A percentile compares a stretch with the other conserved stretches of the same genome.
Conservation (phyloP, 2,888 invertebrate species). For the Oasisia sp. region DNA sequence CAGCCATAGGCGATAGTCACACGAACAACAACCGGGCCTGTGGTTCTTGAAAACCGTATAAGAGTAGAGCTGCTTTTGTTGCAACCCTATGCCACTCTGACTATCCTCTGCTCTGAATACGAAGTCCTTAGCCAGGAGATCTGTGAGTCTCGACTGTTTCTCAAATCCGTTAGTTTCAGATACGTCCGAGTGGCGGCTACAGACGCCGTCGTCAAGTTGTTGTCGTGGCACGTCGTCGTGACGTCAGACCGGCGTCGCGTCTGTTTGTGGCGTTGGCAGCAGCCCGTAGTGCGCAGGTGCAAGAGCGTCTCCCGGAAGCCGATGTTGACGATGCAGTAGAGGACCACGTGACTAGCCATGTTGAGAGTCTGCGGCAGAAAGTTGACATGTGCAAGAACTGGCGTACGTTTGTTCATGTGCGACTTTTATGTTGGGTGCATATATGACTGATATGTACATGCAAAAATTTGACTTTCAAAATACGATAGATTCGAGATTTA, state of each 20-base stretch:
- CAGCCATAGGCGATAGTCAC: not conserved
- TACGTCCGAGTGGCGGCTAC: not conserved
- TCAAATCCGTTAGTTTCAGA: not conserved
- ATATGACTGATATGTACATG: not conserved
- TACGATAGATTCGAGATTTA: not conserved
- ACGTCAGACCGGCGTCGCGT: not conserved
- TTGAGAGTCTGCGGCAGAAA: slow-evolving; percentile 30
- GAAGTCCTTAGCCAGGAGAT: not conserved
- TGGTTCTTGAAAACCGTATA: not conserved
- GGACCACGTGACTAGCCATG: slow-evolving; percentile 41
- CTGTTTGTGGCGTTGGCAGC: not conserved
- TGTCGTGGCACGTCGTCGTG: not conserved
- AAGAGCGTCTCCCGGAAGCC: slow-evolving; percentile 23
- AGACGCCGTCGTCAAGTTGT: not conserved
- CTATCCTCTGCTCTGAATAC: not conserved
- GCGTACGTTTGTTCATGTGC: not conserved
- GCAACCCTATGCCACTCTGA: not conserved
- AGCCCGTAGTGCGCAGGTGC: not conserved
- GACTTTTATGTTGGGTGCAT: not conserved
- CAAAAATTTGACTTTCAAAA: not conserved
- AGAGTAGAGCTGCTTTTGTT: not conserved
- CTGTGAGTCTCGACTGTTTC: not conserved
- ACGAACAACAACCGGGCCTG: not conserved
- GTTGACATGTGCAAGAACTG: not conserved
- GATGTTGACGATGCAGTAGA: slow-evolving; percentile 34